Evolutionary conservation across 2,113 vertebrate species (phyloP).

Genomic region (Myotis brandtii): DNA sequence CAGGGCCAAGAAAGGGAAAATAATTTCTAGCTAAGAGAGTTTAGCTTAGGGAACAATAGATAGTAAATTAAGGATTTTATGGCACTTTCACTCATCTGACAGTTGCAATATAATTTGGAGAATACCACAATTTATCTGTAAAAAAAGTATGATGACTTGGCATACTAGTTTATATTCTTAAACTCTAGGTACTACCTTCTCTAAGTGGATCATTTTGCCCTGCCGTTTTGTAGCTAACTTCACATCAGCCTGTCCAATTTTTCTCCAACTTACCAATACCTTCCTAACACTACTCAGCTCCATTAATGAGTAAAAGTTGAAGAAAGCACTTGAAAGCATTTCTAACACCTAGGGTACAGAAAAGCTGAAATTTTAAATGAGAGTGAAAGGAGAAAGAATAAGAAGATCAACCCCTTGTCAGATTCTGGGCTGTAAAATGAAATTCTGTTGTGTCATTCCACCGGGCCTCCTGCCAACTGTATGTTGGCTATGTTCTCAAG

Average conservation of each 20-base stretch:
- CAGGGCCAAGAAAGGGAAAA: not conserved
- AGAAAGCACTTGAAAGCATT: not conserved
- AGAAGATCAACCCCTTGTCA: not conserved
- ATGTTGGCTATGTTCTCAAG: not conserved
- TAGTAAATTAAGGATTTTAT: not conserved
- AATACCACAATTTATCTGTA: not conserved
- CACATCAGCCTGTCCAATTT: not conserved
- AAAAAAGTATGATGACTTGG: not conserved
- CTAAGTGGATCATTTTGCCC: not conserved
- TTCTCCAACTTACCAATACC: not conserved
- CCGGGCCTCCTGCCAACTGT: conserved; percentile 38
- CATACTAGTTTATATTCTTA: not conserved
- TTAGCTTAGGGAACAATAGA: not conserved
- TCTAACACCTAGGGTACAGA: not conserved
- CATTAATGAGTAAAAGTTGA: not conserved
- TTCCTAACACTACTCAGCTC: not conserved
- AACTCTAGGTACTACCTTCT: not conserved
- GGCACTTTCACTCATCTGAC: not conserved
- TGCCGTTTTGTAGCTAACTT: not conserved
- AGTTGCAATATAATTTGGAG: not conserved
- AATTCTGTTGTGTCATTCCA: conserved; percentile 59
- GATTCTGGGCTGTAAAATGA: not conserved
- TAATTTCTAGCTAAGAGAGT: not conserved
- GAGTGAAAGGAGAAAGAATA: not conserved
- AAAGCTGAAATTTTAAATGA: not conserved